These are phyloP conservation scores for Notiomystis cincta DNA, from an alignment of 2,113 vertebrate genomes.

Conservation along the genomic window DNA sequence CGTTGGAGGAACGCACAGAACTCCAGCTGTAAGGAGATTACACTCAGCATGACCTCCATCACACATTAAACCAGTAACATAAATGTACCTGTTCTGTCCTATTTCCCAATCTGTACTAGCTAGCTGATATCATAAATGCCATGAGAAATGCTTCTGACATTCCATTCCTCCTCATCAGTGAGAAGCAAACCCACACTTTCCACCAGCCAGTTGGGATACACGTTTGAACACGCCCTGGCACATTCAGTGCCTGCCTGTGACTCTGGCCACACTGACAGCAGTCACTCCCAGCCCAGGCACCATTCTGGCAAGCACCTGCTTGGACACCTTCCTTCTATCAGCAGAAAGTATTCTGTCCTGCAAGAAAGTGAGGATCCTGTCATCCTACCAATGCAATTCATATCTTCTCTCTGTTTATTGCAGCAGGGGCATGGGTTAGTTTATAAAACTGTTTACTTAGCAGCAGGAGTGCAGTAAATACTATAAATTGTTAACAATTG, in stretches of 20 bases:
- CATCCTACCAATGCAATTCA: neutral
- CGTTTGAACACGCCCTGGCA: neutral
- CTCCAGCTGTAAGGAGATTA: neutral
- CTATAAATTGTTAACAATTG: neutral
- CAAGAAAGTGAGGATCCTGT: neutral
- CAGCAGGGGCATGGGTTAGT: neutral
- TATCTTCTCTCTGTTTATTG: neutral
- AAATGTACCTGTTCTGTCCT: neutral
- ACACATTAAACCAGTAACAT: neutral
- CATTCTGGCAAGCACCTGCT: neutral
- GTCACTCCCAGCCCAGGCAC: neutral
- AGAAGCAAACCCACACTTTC: neutral
- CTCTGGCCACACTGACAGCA: neutral
- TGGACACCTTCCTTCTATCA: neutral
- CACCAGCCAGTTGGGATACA: rapidly evolving
- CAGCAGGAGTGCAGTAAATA: neutral
- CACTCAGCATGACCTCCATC: neutral
- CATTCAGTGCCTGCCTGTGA: neutral
- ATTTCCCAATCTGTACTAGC: neutral
- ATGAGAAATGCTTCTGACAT: neutral
- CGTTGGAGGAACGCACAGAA: neutral
- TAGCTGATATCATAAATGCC: neutral
- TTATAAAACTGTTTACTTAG: neutral
- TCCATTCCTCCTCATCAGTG: neutral
- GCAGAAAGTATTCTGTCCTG: neutral